Evolutionary conservation across 2,888 invertebrate genomes (phyloP), one percentile per base, ranked within the genome.

Genomic region (Dynastes grantii): DNA sequence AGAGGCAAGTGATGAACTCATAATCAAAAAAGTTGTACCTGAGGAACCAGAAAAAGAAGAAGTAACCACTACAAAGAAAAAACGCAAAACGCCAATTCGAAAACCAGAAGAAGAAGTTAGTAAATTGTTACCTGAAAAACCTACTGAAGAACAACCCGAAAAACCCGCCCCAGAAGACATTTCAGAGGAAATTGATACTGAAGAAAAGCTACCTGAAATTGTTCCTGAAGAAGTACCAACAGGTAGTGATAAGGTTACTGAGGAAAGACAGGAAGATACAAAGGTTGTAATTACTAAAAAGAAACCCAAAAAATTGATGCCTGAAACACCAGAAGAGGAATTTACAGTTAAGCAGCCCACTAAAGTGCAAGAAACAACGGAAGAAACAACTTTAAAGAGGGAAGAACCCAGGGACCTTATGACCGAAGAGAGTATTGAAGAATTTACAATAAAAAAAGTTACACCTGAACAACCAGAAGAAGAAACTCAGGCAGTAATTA

Each of bases 1-100:
- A 76, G 88, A 91, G 81, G 88, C 88, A 64, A 87, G 86, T 1
- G 90, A 90, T 78, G 90, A 91, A 82, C 84, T 90, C 27, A 85
- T 89, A 70, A 82, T 87, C 82, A 83, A 89, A 85, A 87, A 87
- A 87, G 81, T 84, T n/a, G 79, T 84, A 65, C 83, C 84, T 55
- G 87, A 64, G 85, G 85, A 1, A 89, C 90, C 76, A 90, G 76
- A 80, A 80, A 8, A 80, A 85, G 75, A 79, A 81, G 13, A 80
- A 22, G 55, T 55, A 16, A 55, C 2, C 51, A 51, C n/a, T 86
- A 8, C 80, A 83, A 32, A 84, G 63, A 83, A 84, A 79, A 82
- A 84, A 76, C 82, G 83, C 5, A 83, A 83, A 65, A 68, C 85
- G 86, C 76, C 81, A 45, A 82, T 37, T 37, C 32, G 79, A 68